Base-by-base conservation (phyloP, 2,113 vertebrate genomes). In the Psettodes erumei region DNA sequence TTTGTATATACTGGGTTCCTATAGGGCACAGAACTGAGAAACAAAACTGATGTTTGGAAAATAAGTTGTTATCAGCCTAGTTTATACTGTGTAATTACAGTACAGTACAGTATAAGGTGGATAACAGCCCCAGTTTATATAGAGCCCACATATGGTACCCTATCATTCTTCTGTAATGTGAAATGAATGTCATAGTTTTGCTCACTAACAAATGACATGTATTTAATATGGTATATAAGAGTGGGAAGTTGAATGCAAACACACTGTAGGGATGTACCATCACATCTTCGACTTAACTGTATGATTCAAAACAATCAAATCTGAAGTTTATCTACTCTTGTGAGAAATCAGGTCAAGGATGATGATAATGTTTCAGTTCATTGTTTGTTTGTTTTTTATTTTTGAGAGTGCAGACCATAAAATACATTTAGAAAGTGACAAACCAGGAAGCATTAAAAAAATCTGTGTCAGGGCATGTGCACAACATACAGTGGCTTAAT, bases 51-150 rank as follows among this genome's bases (percentile, higher is more conserved):
- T 38, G 18, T 30, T 53, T 42, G 56, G 13, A n/a, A 13, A 47
- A 7, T 28, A 19, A 12, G 33, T 8, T 61, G 32, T 50, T 8
- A 25, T 30, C 18, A 69, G 32, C 35, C 7, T 33, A 37, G 8
- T 40, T 55, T 10, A 38, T 27, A 42, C 23, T 10, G 54, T 82
- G 55, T 23, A 43, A 72, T 72, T 70, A 51, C 25, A 68, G 33
- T n/a, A n/a, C n/a, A n/a, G n/a, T n/a, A n/a, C n/a, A 35, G 28
- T 59, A 58, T 47, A 47, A 63, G 45, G n/a, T 8, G 56, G 18
- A 32, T n/a, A 64, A 55, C 38, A 66, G 38, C 8, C n/a, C 35
- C 33, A 43, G 13, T 42, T 64, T 37, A 70, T 35, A 56, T 30
- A 35, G 35, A 55, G 61, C 38, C 48, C 47, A 38, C 51, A 60